Conservation (phyloP, 2,113 vertebrate genomes). For the Hemibagrus wyckioides region DNA sequence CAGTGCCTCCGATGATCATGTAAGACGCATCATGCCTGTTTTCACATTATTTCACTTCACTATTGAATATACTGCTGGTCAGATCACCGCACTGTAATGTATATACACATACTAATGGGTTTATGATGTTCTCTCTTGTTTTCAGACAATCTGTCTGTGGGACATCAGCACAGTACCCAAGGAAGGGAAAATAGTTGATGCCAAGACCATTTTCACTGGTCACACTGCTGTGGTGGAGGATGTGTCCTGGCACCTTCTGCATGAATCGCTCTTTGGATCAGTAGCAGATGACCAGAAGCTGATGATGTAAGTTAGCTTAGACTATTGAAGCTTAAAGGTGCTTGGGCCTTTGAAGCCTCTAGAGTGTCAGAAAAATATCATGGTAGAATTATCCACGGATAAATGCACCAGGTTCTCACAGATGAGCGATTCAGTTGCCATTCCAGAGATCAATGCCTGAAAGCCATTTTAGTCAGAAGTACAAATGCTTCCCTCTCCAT, state of each 20-base stretch:
- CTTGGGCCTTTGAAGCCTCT: neutral
- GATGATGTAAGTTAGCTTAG: conserved; percentile 86
- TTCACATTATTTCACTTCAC: neutral
- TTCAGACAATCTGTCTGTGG: conserved; percentile 95
- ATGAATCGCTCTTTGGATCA: conserved; percentile 94
- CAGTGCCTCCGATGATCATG: conserved; percentile 97
- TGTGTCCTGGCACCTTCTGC: conserved; percentile 94
- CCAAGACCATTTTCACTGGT: conserved; percentile 97
- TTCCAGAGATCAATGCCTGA: neutral
- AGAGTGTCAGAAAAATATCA: neutral
- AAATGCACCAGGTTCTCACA: neutral
- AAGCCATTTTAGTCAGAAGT: neutral
- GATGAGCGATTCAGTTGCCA: too few species aligned
- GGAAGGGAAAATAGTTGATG: conserved; percentile 95
- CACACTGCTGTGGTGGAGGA: conserved; percentile 97
- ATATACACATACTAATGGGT: neutral
- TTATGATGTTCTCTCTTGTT: conserved; percentile 39
- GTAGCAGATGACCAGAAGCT: conserved; percentile 98
- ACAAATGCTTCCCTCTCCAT: neutral
- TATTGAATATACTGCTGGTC: neutral
- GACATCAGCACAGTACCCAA: conserved; percentile 97
- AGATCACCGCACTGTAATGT: neutral
- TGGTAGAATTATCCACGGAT: neutral
- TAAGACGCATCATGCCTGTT: conserved; percentile 64
- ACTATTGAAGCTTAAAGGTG: neutral